phyloP scores from a whole-genome alignment of 2,113 vertebrate species.

The Anguilla rostrata region DNA sequence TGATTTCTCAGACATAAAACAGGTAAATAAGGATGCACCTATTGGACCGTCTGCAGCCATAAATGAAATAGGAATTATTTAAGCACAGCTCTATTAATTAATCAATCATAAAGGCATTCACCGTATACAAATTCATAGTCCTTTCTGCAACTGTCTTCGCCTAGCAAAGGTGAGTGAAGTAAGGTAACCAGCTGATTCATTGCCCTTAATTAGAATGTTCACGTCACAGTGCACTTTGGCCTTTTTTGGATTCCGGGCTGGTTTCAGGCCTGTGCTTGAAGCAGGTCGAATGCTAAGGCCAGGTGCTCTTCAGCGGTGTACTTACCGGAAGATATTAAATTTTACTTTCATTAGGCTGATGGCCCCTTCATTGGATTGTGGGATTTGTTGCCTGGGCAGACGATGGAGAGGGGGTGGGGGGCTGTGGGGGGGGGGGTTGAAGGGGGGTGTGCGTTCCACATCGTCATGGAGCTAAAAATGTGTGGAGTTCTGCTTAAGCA shows the following conservation, averaged over 20 bases:
- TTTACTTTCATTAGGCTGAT: background rate
- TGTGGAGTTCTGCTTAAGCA: too few relatives aligned
- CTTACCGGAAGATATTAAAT: background rate
- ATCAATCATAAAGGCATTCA: background rate
- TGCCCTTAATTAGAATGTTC: background rate
- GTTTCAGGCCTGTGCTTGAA: background rate
- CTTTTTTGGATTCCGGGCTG: background rate
- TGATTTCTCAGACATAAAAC: background rate
- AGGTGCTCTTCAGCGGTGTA: background rate
- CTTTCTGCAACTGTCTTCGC: background rate
- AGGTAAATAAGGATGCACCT: background rate
- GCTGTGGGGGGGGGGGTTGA: background rate
- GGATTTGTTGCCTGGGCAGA: background rate
- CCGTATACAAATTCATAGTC: background rate
- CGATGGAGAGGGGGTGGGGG: background rate
- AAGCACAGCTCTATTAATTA: background rate
- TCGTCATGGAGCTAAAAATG: too few relatives aligned
- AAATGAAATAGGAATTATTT: background rate
- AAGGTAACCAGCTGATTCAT: background rate
- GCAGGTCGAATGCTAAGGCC: background rate
- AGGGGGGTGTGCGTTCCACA: background rate
- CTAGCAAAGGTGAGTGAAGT: background rate
- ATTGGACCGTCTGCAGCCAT: too few relatives aligned
- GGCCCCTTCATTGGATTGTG: background rate
- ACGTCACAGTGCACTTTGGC: background rate